phyloP scores from a whole-genome alignment of 2,113 vertebrate genomes.

The Anser brachyrhynchus region DNA sequence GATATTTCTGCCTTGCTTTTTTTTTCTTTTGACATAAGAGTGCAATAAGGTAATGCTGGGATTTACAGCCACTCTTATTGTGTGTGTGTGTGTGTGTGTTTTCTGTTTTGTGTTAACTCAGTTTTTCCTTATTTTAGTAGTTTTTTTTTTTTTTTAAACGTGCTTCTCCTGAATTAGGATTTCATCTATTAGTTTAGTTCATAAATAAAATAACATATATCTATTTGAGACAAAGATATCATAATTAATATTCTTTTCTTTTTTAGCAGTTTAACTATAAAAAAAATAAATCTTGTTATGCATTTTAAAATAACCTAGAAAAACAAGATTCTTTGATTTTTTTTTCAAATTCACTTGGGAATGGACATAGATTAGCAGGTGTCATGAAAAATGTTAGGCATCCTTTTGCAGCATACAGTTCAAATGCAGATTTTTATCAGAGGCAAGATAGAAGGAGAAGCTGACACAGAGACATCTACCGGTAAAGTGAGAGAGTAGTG shows the following conservation, averaged over 20 bases:
- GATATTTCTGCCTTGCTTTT: background rate
- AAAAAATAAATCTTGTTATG: background rate
- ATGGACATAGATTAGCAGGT: background rate
- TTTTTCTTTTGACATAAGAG: background rate
- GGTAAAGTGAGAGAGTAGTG: background rate
- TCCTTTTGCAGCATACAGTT: background rate
- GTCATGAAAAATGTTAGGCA: background rate
- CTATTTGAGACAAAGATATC: background rate
- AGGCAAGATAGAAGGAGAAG: background rate
- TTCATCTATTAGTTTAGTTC: background rate
- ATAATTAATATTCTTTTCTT: background rate
- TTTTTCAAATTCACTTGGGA: background rate
- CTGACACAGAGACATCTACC: constrained; percentile 54
- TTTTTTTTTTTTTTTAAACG: background rate
- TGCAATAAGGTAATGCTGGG: background rate
- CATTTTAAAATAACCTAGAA: background rate
- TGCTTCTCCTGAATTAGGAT: background rate
- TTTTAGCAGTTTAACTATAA: background rate
- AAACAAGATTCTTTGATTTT: background rate
- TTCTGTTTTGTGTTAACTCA: background rate
- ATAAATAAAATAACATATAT: background rate
- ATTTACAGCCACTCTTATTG: background rate
- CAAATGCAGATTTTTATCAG: background rate
- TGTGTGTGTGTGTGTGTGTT: background rate
- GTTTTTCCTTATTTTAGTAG: background rate